Evolutionary conservation across 2,888 invertebrate species (phyloP), one percentile per base, ranked within the genome.

Genomic region (Notodonta ziczac): DNA sequence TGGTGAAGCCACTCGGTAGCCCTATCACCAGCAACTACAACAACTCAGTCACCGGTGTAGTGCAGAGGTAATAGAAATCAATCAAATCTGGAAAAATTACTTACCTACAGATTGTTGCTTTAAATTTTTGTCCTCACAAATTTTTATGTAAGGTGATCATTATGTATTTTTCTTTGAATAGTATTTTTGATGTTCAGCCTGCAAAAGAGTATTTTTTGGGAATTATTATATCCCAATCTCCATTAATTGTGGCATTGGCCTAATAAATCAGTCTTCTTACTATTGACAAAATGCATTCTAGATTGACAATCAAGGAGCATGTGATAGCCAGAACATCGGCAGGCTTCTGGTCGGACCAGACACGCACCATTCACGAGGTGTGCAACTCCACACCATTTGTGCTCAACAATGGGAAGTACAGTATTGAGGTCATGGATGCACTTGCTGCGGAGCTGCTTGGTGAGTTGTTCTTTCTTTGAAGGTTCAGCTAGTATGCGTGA

Each of bases 291-390:
- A 35, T 35, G 35, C 7, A 50, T 69, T 78, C 9, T 75, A 92
- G 92, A 72, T 93, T 97, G 58, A 96, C 96, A 77, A 95, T 97
- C 71, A 97, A 97, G 79, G 97, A 97, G 88, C 97, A 97, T 93
- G 96, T 97, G 6, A 95, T 97, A 67, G 96, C 97, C n/a, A 94
- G 97, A 75, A 97, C 96, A 44, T 96, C 96, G 6, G 96, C 97
- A n/a, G 97, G 97, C 5, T 97, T 97, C 88, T 97, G 97, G 97
- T 96, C 97, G 0, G 97, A 98, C 76, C 96, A 97, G 78, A 96
- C 97, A 50, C 95, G 96, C 69, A 95, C 96, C 1, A 96, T 98
- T 66, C 96, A 97, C 79, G 96, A 97, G 78, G 96, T 96, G 10
- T 95, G 95, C 80, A 97, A 97, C 84, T 94, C 95, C 58, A 96